phyloP scores from a whole-genome alignment of 2,797 vertebrate genomes.

The Acanthopagrus latus region DNA sequence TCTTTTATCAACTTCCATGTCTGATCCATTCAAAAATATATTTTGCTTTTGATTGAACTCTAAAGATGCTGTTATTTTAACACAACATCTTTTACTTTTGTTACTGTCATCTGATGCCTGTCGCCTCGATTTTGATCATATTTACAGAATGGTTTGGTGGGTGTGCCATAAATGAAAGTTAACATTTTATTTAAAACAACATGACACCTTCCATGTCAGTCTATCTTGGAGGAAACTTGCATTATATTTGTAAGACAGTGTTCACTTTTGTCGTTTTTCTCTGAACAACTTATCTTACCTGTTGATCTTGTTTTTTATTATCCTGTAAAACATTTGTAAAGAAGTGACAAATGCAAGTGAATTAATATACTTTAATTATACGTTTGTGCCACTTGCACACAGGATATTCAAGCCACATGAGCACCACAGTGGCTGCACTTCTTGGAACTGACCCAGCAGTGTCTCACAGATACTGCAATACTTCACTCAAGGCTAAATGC shows the following conservation, averaged over 20 bases:
- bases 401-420: background rate
- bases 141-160: background rate
- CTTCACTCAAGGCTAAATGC: conserved; percentile 7
- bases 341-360: too few relatives aligned
- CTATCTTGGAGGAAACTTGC: background rate
- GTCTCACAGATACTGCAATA: background rate
- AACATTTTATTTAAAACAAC: background rate
- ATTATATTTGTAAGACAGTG: background rate
- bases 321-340: background rate
- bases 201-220: background rate
- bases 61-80: background rate
- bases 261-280: background rate
- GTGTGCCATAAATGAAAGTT: background rate
- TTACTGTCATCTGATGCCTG: background rate
- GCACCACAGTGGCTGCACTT: background rate
- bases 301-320: background rate
- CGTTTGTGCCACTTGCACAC: conserved; percentile 1
- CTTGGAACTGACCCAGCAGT: background rate
- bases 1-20: background rate
- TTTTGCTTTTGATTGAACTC: background rate
- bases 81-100: background rate
- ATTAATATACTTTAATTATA: conserved; percentile 10
- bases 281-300: background rate
- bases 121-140: background rate
- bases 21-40: background rate